Evolutionary conservation across 2,888 invertebrate species (phyloP).

Genomic region (Nomada ruficornis): DNA sequence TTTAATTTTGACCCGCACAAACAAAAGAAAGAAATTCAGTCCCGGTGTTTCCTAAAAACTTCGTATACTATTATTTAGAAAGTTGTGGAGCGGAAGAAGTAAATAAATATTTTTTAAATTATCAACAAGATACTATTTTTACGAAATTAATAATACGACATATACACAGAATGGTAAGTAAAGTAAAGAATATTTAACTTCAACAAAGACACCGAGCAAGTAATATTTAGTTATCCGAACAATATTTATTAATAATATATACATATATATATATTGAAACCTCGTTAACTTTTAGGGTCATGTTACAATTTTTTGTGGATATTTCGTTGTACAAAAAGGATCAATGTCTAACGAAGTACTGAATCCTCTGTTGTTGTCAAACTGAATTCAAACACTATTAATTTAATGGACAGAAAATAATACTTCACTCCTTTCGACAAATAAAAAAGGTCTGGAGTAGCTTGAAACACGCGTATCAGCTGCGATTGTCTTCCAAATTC

Average conservation of each 20-base stretch:
- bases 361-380: too few species aligned
- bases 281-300: too few species aligned
- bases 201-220: neutral
- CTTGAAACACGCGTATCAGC: neutral
- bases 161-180: neutral
- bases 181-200: neutral
- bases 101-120: too few species aligned
- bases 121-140: neutral
- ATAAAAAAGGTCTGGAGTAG: neutral
- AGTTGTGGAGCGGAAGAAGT: neutral
- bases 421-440: neutral
- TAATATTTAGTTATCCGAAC: neutral
- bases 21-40: neutral
- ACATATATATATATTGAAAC: neutral
- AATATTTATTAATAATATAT: neutral
- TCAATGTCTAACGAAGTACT: too few species aligned
- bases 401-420: too few species aligned
- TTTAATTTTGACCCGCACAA: neutral
- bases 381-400: too few species aligned
- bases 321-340: too few species aligned
- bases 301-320: too few species aligned
- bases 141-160: slow-evolving; percentile 5
- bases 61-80: neutral
- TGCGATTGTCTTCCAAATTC: neutral
- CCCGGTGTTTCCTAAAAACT: neutral